Evolutionary conservation across 2,797 vertebrate species (phyloP), one percentile per base, ranked within the genome.

Genomic region (Fratercula arctica): DNA sequence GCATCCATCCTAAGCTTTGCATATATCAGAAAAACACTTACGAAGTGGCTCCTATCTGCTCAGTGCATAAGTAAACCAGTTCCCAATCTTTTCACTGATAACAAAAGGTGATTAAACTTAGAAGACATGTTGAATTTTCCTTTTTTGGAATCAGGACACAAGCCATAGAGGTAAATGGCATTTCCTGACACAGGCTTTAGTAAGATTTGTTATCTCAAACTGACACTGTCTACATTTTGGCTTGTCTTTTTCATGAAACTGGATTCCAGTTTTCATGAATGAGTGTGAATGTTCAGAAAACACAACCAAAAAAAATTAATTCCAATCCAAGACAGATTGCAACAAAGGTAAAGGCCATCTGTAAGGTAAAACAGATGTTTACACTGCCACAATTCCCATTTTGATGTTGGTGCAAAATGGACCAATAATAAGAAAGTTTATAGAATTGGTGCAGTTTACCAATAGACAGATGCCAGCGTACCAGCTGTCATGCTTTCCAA

Each of bases 51-150:
- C 90, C 96, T 93, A 85, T 96, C 96, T 95, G 91, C 93, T 72
- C 66, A 77, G 76, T 5, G 80, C 83, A 90, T 92, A 96, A 96
- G 95, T 64, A 96, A 96, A 94, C 74, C 69, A 78, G 84, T 73
- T 81, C 84, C 84, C 91, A 97, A 59, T 85, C 95, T 90, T 90
- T 82, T 69, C 79, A 73, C 94, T 88, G 95, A 97, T 96, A 97
- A 94, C 79, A 54, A 54, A 95, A 91, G 76, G 74, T 94, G 94
- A 95, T 96, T 95, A 94, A 84, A 93, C 70, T 75, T 54, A 73
- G 63, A 88, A 77, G 89, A 80, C 85, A 90, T 94, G 96, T 84
- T 92, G 90, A 92, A 95, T 93, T 94, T 92, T 84, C 88, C 94
- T 94, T 93, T 97, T 97, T 95, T 96, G 94, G 96, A 87, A 87